These are phyloP conservation scores for Masticophis lateralis DNA, from an alignment of 2,797 vertebrate genomes.

Conservation along the genomic window DNA sequence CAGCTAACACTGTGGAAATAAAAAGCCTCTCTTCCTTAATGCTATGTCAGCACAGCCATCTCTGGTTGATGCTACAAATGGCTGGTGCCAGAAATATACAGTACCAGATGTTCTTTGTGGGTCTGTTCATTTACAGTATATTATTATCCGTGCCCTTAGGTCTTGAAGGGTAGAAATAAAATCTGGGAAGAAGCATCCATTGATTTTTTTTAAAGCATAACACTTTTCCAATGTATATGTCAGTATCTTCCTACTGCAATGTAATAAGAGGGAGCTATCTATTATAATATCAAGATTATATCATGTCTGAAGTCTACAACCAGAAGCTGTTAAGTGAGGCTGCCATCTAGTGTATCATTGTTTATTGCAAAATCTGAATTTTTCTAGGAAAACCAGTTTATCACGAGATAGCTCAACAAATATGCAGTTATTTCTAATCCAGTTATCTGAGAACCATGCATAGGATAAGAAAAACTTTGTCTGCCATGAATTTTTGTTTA, in stretches of 20 bases:
- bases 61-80: background rate
- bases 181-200: background rate
- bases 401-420: background rate
- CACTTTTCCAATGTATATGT: background rate
- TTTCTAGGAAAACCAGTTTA: background rate
- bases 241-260: background rate
- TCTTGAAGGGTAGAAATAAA: background rate
- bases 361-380: background rate
- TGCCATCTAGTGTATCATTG: constrained; percentile 3
- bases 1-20: background rate
- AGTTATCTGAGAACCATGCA: background rate
- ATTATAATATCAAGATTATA: background rate
- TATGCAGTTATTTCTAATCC: background rate
- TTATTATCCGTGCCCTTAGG: background rate
- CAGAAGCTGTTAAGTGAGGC: background rate
- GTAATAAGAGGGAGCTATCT: background rate
- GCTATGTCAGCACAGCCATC: background rate
- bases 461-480: background rate
- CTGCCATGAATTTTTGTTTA: background rate
- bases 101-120: background rate
- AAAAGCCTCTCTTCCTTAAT: background rate
- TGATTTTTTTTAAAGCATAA: background rate
- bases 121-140: background rate
- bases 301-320: background rate
- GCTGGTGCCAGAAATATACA: background rate